Evolutionary conservation across 2,113 vertebrate genomes (phyloP), one percentile per base, ranked within the genome.

Genomic region (Emberiza fucata): DNA sequence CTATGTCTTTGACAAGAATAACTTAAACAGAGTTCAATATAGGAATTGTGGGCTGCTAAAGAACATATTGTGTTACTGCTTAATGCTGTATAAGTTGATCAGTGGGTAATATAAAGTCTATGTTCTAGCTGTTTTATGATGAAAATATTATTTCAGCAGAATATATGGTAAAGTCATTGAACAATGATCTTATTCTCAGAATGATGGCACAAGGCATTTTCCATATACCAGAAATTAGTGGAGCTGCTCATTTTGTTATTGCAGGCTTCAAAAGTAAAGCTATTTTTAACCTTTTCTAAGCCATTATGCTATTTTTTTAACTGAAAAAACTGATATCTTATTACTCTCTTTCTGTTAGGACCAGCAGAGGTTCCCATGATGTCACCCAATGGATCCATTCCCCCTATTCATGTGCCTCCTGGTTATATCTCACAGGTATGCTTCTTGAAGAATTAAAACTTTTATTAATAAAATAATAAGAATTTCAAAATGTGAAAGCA

Each of bases 351-450:
- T 57, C 17, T 83, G 1, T 40, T 91, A 99, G 99, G 99, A 97
- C 99, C 99, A 76, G 99, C 99, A 80, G 99, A 99, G 95, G 99
- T 99, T 96, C 99, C 99, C 91, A 99, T 99, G 99, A 99, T 99
- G 99, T 99, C 99, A 96, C 99, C 99, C 51, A 99, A 99, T 93
- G 99, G 99, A 86, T 99, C 99, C 79, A 99, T 99, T 88, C 99
- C 99, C 72, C 99, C 99, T 88, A 99, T 99, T 92, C 99, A 99
- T 39, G 99, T 99, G 42, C 99, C 99, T 95, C 99, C 99, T 3
- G 99, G 99, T 95, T 99, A 99, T 96, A 99, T 99, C 98, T 99
- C 99, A 96, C 99, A 99, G 99, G 99, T 99, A 97, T 71, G 95
- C 18, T 90, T 59, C 33, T 44, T 79, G 47, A 61, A 73, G 69